A percentile compares a stretch with the other conserved stretches of the same genome.
These are phyloP conservation scores for Labrus mixtus DNA, from an alignment of 2,113 vertebrate species.

Conservation along the genomic window DNA sequence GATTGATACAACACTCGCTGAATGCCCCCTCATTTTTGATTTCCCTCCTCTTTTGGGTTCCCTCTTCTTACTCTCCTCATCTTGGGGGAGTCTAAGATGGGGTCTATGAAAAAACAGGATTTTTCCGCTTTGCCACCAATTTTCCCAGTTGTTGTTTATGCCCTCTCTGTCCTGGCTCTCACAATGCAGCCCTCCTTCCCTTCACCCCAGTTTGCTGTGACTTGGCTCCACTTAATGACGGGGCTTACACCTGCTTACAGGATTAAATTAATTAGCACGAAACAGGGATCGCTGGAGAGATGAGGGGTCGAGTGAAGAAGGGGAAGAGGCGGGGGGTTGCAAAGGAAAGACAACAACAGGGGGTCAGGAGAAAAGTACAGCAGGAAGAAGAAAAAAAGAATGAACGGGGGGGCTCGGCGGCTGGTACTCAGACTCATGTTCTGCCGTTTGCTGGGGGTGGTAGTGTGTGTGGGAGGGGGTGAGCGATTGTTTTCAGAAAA, in stretches of 20 bases:
- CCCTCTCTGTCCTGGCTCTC: conserved; percentile 63
- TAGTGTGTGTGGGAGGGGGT: conserved; percentile 36
- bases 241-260: conserved; percentile 90
- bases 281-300: conserved; percentile 75
- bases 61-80: conserved; percentile 25
- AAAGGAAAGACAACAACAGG: conserved; percentile 70
- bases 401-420: conserved; percentile 38
- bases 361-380: conserved; percentile 67
- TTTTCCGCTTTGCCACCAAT: conserved; percentile 78
- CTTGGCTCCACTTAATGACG: conserved; percentile 82
- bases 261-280: conserved; percentile 90
- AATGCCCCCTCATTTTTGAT: conserved; percentile 50
- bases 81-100: too few species aligned
- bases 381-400: conserved; percentile 82
- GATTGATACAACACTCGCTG: conserved; percentile 66
- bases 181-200: conserved; percentile 74
- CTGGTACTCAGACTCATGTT: conserved; percentile 64
- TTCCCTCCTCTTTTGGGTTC: conserved; percentile 38
- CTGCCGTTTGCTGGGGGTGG: conserved; percentile 61
- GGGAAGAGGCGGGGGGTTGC: conserved; percentile 64
- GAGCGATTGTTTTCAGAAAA: conserved; percentile 58
- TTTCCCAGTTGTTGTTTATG: conserved; percentile 74
- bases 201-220: conserved; percentile 75
- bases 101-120: conserved; percentile 67
- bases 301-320: conserved; percentile 14